Base-by-base conservation (phyloP, 1,140 invertebrate genomes). In the Tetramorium simillimum region DNA sequence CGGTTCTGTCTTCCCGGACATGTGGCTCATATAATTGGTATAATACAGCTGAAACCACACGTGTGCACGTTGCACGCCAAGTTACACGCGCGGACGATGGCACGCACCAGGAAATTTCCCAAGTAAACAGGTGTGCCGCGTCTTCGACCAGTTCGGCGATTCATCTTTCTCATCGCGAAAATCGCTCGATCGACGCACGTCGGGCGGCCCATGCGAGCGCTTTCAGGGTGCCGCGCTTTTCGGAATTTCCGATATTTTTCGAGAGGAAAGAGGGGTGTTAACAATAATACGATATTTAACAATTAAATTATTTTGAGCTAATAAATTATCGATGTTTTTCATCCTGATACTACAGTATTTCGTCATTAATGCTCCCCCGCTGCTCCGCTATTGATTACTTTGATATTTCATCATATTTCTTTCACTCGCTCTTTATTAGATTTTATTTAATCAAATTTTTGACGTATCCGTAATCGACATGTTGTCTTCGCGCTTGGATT, bases 101-200 rank as follows among this genome's bases (percentile, higher is more conserved):
- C 43, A 49, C 62, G 28, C 49, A 37, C 16, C 51, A 51, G 40
- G 65, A 69, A 69, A 53, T 40, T 86, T 88, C 80, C 76, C 82
- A 82, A 88, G 82, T 60, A 86, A 88, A 86, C 76, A 88, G 88
- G 76, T 86, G 87, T 69, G 87, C 5, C 24, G 53, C n/a, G 28
- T 12, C 69, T 43, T 63, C 21, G 58, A 62, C 28, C 77, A 53
- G 16, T 62, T 21, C 24, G 14, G 84, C 46, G 53, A 60, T 58
- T 40, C 56, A 40, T 75, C 60, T 75, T 76, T 21, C 56, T 4
- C 18, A 40, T 10, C 16, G 51, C 6, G 69, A 10, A 85, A 46
- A 86, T 86, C 28, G 63, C n/a, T 14, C 28, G 33, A 28, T 58
- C 24, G 10, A 49, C 18, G 77, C 77, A 73, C 70, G 24, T 76